phyloP scores from a whole-genome alignment of 2,888 invertebrate species.

The Charanyca ferruginea region DNA sequence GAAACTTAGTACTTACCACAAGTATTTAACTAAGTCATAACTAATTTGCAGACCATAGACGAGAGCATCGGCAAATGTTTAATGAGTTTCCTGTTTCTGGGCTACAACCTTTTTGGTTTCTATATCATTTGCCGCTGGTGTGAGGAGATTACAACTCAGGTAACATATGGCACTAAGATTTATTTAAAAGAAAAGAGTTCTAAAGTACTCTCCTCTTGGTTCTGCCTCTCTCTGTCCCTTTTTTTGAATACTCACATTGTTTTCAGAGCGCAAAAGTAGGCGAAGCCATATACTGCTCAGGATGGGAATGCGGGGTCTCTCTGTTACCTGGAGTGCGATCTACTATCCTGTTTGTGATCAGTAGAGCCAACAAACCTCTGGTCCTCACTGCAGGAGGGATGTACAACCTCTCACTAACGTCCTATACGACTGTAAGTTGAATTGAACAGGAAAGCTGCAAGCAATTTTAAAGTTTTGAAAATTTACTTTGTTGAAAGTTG shows the following conservation, averaged over 20 bases:
- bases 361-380: constrained; percentile 79
- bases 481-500: constrained; percentile 32
- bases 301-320: constrained; percentile 81
- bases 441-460: constrained; percentile 10
- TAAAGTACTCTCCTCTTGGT: no score
- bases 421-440: constrained; percentile 80
- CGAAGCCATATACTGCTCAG: constrained; percentile 80
- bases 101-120: constrained; percentile 82
- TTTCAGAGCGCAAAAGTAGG: constrained; percentile 79
- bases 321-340: constrained; percentile 76
- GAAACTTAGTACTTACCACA: constrained; percentile 18
- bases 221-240: no score
- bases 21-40: constrained; percentile 9
- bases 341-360: constrained; percentile 76
- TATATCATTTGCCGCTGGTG: constrained; percentile 85
- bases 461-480: constrained; percentile 41
- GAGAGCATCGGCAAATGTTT: constrained; percentile 76
- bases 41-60: constrained; percentile 72
- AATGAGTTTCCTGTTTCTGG: constrained; percentile 81
- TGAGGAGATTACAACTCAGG: constrained; percentile 83
- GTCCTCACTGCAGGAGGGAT: constrained; percentile 84
- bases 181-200: no score
- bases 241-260: not conserved
- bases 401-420: constrained; percentile 82
- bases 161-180: constrained; percentile 46